A percentile compares a stretch with the other conserved stretches of the same genome.
Conservation (phyloP, 2,113 vertebrate species). For the Elephantulus edwardii region DNA sequence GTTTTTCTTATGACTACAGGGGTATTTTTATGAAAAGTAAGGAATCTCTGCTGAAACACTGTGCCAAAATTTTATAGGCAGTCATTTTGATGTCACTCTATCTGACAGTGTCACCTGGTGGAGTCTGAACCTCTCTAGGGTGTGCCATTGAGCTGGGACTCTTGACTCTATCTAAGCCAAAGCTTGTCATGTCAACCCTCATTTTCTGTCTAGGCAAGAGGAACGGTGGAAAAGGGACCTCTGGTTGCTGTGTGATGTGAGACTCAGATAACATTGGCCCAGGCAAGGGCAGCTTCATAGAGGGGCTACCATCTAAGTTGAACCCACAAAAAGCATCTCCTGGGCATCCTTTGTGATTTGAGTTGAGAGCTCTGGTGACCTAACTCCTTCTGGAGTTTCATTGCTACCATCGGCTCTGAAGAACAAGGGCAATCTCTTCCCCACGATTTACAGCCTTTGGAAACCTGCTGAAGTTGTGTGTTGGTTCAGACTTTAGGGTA, state of each 20-base stretch:
- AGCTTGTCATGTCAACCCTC: not conserved
- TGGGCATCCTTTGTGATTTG: not conserved
- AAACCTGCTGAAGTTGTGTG: no score
- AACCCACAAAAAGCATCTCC: not conserved
- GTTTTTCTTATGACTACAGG: no score
- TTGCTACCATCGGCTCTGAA: no score
- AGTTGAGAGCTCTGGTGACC: no score
- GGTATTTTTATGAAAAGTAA: no score
- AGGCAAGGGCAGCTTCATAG: not conserved
- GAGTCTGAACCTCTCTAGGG: not conserved
- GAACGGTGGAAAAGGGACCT: not conserved
- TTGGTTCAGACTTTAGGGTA: not conserved
- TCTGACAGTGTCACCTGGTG: not conserved
- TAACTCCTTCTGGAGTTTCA: no score
- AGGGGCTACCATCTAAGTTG: not conserved
- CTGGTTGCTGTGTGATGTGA: not conserved
- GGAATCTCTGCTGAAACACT: no score
- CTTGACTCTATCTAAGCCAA: not conserved
- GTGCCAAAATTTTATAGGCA: no score
- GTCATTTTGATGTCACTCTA: not conserved
- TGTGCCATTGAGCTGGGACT: not conserved
- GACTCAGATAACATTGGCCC: not conserved
- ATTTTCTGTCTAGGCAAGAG: not conserved
- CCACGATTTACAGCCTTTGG: no score
- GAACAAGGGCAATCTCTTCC: no score